Conservation (phyloP, 2,888 invertebrate genomes). For the Gastrophysa polygoni region DNA sequence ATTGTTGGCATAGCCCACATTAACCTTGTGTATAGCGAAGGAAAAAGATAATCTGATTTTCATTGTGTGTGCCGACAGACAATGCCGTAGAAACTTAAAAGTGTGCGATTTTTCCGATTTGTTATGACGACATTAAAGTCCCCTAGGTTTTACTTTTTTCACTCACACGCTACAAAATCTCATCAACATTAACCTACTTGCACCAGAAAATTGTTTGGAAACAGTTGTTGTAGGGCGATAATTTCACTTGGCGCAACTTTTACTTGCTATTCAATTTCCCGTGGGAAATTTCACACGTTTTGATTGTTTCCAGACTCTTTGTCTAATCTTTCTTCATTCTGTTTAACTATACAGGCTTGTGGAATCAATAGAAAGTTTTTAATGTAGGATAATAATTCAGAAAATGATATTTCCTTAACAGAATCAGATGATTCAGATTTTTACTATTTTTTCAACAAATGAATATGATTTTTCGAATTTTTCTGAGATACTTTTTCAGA, state of each 20-base stretch:
- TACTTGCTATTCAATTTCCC: not conserved
- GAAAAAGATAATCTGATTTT: conserved; percentile 30
- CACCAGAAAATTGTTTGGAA: not conserved
- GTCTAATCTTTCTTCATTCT: too few relatives aligned
- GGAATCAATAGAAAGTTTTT: too few relatives aligned
- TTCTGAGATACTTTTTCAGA: too few relatives aligned
- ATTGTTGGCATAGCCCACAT: conserved; percentile 25
- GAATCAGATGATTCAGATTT: too few relatives aligned
- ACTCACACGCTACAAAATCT: not conserved
- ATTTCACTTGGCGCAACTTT: not conserved
- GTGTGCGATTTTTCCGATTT: conserved; percentile 19
- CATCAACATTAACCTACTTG: not conserved
- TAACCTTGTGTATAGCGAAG: conserved; percentile 32
- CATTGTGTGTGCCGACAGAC: conserved; percentile 23
- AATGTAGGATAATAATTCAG: too few relatives aligned
- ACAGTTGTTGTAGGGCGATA: not conserved
- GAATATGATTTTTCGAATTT: too few relatives aligned
- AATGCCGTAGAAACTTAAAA: conserved; percentile 24
- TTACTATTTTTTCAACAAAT: too few relatives aligned
- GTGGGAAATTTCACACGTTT: too few relatives aligned
- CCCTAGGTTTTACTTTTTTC: conserved; percentile 7
- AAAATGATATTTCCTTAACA: too few relatives aligned
- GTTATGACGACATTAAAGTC: conserved; percentile 11
- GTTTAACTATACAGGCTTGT: too few relatives aligned
- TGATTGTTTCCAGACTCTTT: too few relatives aligned